Evolutionary conservation across 2,888 invertebrate species (phyloP).

Genomic region (Leptinotarsa haldemani): DNA sequence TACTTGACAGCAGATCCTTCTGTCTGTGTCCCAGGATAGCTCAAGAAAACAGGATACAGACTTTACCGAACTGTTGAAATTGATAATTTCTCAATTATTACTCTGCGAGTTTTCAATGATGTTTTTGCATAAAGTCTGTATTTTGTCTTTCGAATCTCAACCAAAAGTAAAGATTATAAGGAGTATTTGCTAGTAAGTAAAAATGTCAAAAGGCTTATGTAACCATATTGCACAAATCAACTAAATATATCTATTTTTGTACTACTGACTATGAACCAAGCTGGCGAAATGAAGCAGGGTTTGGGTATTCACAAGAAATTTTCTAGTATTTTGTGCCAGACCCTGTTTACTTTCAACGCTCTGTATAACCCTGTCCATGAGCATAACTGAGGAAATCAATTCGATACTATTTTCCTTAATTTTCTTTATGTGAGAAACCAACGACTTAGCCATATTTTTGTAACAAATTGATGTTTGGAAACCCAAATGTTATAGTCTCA

Average conservation of each 20-base stretch:
- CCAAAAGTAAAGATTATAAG: background rate
- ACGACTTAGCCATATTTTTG: background rate
- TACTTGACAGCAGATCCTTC: background rate
- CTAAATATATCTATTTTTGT: slow-evolving; percentile 9
- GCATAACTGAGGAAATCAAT: background rate
- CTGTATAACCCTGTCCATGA: background rate
- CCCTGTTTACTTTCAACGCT: background rate
- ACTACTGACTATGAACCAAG: background rate
- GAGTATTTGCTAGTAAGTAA: background rate
- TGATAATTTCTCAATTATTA: too few species aligned
- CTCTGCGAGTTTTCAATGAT: too few species aligned
- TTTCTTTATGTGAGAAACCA: background rate
- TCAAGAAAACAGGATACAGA: background rate
- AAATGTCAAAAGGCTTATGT: background rate
- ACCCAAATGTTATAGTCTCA: background rate
- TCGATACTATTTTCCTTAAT: background rate
- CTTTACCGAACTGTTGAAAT: background rate
- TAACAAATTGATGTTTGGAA: background rate
- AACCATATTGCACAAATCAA: background rate
- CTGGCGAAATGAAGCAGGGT: background rate
- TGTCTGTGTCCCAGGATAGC: background rate
- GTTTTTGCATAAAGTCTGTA: background rate
- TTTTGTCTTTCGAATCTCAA: background rate
- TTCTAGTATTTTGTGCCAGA: background rate
- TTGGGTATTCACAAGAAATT: too few species aligned